These are phyloP conservation scores for Nemotelus nigrinus DNA, from an alignment of 2,888 invertebrate genomes.

Conservation along the genomic window DNA sequence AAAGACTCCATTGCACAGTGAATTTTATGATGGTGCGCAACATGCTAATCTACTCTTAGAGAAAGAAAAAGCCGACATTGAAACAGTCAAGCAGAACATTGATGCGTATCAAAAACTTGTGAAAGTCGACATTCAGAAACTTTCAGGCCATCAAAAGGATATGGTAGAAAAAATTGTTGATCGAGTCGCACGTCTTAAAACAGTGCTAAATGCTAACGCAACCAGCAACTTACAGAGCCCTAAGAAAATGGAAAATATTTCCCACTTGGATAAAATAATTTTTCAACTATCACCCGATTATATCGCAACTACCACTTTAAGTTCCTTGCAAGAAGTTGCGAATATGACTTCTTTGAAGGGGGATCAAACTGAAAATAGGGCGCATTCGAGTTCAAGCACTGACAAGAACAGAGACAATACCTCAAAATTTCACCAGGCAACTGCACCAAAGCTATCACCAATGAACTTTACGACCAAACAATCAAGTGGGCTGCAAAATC, in stretches of 20 bases:
- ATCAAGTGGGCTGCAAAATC: too few relatives aligned
- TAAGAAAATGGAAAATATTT: background rate
- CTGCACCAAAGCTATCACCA: slow-evolving; percentile 16
- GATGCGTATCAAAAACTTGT: slow-evolving; percentile 62
- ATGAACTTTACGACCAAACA: too few relatives aligned
- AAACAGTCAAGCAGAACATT: slow-evolving; percentile 62
- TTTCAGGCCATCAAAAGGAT: slow-evolving; percentile 64
- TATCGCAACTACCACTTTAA: slow-evolving; percentile 24
- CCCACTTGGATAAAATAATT: too few relatives aligned
- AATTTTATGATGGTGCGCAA: slow-evolving; percentile 23
- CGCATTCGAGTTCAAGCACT: slow-evolving; percentile 12
- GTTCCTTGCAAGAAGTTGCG: background rate
- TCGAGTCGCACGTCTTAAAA: slow-evolving; percentile 63
- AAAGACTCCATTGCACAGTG: slow-evolving; percentile 56
- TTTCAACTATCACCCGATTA: too few relatives aligned
- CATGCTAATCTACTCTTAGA: slow-evolving; percentile 56
- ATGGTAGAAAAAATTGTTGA: slow-evolving; percentile 64
- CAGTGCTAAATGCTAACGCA: slow-evolving; percentile 59
- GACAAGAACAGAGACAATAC: slow-evolving; percentile 2
- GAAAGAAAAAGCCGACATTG: slow-evolving; percentile 63
- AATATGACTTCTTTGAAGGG: slow-evolving; percentile 16
- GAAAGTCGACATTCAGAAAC: slow-evolving; percentile 62
- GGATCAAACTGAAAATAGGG: slow-evolving; percentile 28
- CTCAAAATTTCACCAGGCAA: slow-evolving; percentile 18
- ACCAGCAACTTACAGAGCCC: slow-evolving; percentile 46